Evolutionary conservation across 2,888 invertebrate species (phyloP).

Genomic region (Junonia oenone): DNA sequence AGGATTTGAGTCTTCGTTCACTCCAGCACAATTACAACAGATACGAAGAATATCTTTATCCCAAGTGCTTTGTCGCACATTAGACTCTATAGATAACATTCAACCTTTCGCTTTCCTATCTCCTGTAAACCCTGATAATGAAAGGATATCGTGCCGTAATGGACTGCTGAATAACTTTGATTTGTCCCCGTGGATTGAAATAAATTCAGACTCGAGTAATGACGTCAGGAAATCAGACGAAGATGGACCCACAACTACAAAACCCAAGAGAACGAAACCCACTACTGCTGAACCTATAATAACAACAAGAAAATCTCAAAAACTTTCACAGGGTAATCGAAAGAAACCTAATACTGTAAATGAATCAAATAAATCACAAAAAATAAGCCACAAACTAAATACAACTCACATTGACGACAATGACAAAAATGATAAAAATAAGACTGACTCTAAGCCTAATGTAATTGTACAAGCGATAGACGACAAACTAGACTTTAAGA

Average conservation of each 20-base stretch:
- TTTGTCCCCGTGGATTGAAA: conserved; percentile 81
- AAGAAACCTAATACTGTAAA: conserved; percentile 37
- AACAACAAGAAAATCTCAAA: conserved; percentile 40
- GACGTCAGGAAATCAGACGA: conserved; percentile 58
- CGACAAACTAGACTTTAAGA: conserved; percentile 81
- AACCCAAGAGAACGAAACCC: conserved; percentile 29
- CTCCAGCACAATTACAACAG: conserved; percentile 86
- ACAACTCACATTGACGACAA: conserved; percentile 36
- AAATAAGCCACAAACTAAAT: conserved; percentile 38
- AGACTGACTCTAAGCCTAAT: conserved; percentile 38
- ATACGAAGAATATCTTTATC: conserved; percentile 85
- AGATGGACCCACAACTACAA: conserved; percentile 22
- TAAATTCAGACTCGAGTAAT: conserved; percentile 57
- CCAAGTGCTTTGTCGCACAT: conserved; percentile 84
- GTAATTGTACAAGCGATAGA: conserved; percentile 60
- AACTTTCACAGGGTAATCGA: conserved; percentile 29
- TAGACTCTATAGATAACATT: conserved; percentile 82
- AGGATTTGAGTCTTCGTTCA: conserved; percentile 85
- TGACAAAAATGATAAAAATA: conserved; percentile 36
- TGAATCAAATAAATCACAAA: conserved; percentile 39
- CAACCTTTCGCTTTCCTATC: conserved; percentile 86
- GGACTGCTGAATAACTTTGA: conserved; percentile 78
- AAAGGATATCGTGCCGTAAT: conserved; percentile 78
- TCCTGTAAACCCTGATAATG: conserved; percentile 80
- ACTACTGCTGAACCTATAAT: conserved; percentile 44